A percentile compares a stretch with the other conserved stretches of the same genome.
phyloP scores from a whole-genome alignment of 1,140 invertebrate genomes.

The Catajapyx aquilonaris region DNA sequence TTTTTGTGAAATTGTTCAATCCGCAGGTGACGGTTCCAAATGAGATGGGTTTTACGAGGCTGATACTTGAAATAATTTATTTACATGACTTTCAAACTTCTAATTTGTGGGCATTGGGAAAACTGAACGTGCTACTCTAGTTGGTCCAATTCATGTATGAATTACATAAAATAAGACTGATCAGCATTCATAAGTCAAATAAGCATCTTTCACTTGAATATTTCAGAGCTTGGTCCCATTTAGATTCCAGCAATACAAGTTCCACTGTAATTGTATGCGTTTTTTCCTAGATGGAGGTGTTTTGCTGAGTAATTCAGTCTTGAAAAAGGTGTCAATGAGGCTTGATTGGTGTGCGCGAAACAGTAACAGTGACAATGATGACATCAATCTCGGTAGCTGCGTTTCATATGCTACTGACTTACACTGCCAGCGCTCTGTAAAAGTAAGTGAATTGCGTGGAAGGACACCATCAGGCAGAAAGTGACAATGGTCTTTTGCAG shows the following conservation, averaged over 20 bases:
- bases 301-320: conserved; percentile 49
- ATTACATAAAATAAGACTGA: no score
- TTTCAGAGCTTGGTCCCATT: no score
- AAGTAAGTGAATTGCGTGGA: no score
- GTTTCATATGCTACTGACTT: conserved; percentile 42
- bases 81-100: background rate
- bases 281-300: conserved; percentile 40
- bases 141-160: conserved; percentile 4
- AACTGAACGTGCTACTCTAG: background rate
- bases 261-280: background rate
- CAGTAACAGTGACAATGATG: conserved; percentile 49
- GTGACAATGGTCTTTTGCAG: no score
- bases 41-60: no score
- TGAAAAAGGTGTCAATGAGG: conserved; percentile 43
- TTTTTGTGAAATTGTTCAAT: no score
- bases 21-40: no score
- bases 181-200: no score
- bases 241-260: background rate
- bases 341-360: conserved; percentile 72
- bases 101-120: background rate
- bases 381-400: conserved; percentile 63
- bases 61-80: no score
- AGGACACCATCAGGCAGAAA: no score
- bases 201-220: no score
- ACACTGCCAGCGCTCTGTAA: conserved; percentile 29